Evolutionary conservation across 2,888 invertebrate species (phyloP), one percentile per base, ranked within the genome.

Genomic region (Phymatocera aterrima): DNA sequence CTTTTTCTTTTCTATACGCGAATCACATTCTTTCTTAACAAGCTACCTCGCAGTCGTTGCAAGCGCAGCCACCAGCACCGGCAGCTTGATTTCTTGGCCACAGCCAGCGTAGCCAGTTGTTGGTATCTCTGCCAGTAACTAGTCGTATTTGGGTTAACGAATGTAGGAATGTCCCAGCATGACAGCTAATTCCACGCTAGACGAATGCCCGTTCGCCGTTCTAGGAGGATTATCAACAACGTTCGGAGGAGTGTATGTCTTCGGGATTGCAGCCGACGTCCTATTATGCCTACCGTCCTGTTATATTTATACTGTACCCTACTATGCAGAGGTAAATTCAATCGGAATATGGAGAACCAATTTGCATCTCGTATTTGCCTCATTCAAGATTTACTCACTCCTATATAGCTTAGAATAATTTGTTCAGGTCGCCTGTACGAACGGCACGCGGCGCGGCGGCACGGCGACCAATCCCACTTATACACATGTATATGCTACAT

Each of bases 81-180:
- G 68, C 28, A 40, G 34, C 31, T 37, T 37, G 64, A n/a, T n/a
- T n/a, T n/a, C 8, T 34, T 64, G 37, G 64, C 18, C 37, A n/a
- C n/a, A 18, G 18, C 18, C 12, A n/a, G 28, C 60, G 75, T 57
- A 57, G 37, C 83, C 84, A 72, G 81, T 83, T 80, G 82, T 84
- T 85, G 82, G 83, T 43, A 57, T 78, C 80, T 83, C 83, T 83
- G 80, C 82, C 85, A 81, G 75, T 57, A 75, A 75, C 80, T 80
- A 81, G 80, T 82, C 84, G 85, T 86, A 87, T 88, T 88, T 89
- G 86, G 87, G 87, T 88, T 88, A 89, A 88, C 87, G 84, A 86
- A 87, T 86, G 88, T 84, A 88, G 87, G 87, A 89, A 89, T 89
- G 87, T 84, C 82, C 82, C 82, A 83, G 80, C 80, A 78, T 85